These are phyloP conservation scores for Acrobasis suavella DNA, from an alignment of 2,888 invertebrate genomes.

Conservation along the genomic window DNA sequence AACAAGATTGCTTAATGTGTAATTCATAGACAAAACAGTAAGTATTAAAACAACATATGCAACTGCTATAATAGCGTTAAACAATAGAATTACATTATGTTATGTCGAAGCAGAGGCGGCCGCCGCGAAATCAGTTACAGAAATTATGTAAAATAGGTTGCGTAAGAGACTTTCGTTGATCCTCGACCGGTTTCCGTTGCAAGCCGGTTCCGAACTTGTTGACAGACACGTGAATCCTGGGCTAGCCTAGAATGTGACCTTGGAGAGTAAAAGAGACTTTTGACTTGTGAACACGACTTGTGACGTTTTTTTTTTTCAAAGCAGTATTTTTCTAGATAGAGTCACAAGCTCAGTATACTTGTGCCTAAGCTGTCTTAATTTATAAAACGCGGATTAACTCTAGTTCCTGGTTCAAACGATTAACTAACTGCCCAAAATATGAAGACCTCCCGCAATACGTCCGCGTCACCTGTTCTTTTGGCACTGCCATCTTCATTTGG, in stretches of 20 bases:
- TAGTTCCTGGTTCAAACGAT: too few species aligned
- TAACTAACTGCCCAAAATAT: too few species aligned
- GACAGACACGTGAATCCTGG: conserved; percentile 1
- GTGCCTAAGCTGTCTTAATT: too few species aligned
- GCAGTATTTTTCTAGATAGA: too few species aligned
- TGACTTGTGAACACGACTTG: background rate
- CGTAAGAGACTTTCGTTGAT: conserved; percentile 19
- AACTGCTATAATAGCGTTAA: conserved; percentile 3
- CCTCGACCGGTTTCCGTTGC: conserved; percentile 6
- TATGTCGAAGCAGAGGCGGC: background rate
- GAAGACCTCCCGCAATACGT: too few species aligned
- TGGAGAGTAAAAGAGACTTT: background rate
- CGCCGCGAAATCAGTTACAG: conserved; percentile 14
- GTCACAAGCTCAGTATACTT: too few species aligned
- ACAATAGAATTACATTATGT: conserved; percentile 19
- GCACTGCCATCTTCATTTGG: too few species aligned
- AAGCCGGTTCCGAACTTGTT: conserved; percentile 2
- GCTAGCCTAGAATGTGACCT: conserved; percentile 9
- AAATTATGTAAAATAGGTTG: conserved; percentile 23
- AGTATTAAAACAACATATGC: background rate
- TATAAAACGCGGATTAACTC: too few species aligned
- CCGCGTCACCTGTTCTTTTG: too few species aligned
- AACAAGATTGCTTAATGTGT: background rate
- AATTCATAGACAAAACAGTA: background rate
- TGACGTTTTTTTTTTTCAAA: background rate